Evolutionary conservation across 2,888 invertebrate species (phyloP).

Genomic region (Euclidia mi): DNA sequence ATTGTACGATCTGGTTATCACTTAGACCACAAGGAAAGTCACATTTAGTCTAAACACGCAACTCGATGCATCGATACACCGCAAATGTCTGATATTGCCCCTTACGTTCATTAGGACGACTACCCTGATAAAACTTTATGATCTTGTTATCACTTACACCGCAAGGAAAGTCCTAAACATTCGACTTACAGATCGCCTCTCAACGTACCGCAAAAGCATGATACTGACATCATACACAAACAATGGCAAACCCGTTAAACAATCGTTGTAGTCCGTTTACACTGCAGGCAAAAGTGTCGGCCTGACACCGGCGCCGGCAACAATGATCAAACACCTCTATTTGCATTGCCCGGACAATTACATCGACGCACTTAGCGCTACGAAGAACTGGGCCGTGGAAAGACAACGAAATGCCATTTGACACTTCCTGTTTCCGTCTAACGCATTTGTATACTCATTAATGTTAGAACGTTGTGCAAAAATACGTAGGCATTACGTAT

Average conservation of each 20-base stretch:
- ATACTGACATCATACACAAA: slow-evolving; percentile 57
- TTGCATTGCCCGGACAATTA: slow-evolving; percentile 87
- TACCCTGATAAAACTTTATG: neutral
- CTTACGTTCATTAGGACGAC: no score
- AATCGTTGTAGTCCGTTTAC: slow-evolving; percentile 65
- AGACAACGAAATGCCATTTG: slow-evolving; percentile 88
- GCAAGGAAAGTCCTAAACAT: slow-evolving; percentile 15
- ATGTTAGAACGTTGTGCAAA: slow-evolving; percentile 65
- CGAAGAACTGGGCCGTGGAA: slow-evolving; percentile 84
- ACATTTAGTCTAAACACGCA: no score
- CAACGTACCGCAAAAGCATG: slow-evolving; percentile 44
- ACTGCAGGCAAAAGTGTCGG: slow-evolving; percentile 62
- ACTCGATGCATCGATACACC: no score
- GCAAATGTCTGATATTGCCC: no score
- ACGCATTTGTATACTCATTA: slow-evolving; percentile 56
- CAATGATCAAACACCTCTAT: slow-evolving; percentile 76
- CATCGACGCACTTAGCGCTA: slow-evolving; percentile 85
- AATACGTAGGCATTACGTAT: slow-evolving; percentile 46
- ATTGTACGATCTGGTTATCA: no score
- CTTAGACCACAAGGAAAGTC: no score
- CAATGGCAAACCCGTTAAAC: slow-evolving; percentile 71
- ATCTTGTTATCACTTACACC: neutral
- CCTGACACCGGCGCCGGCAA: slow-evolving; percentile 60
- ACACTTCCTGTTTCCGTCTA: slow-evolving; percentile 88
- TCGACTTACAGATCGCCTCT: neutral